Evolutionary conservation across 2,888 invertebrate species (phyloP).

Genomic region (Chymomyza procnemis): DNA sequence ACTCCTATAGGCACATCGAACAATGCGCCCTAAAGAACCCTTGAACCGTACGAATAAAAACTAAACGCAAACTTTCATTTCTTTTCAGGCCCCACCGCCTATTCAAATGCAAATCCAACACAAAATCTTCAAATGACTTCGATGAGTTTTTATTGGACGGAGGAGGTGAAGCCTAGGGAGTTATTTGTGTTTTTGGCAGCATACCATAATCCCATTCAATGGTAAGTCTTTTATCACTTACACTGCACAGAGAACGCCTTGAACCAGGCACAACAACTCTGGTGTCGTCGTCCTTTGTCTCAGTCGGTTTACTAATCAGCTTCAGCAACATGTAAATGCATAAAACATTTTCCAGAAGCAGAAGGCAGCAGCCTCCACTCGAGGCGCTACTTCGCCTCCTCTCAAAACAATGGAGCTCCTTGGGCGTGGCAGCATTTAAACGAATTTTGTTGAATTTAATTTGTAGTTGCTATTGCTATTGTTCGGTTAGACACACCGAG

Average conservation of each 20-base stretch:
- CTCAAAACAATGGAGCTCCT: not conserved
- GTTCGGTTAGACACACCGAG: not conserved
- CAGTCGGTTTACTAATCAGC: not conserved
- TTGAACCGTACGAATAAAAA: conserved; percentile 22
- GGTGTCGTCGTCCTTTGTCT: not conserved
- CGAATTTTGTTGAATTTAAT: conserved; percentile 34
- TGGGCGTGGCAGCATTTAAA: conserved; percentile 40
- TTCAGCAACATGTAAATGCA: conserved; percentile 40
- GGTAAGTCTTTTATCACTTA: conserved; percentile 46
- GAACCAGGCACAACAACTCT: not conserved
- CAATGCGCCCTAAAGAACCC: not conserved
- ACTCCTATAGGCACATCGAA: not conserved
- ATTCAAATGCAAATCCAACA: conserved; percentile 66
- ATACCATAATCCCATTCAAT: not conserved
- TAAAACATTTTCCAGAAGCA: conserved; percentile 22
- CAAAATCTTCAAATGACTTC: conserved; percentile 71
- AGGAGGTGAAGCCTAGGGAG: not conserved
- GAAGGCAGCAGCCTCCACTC: not conserved
- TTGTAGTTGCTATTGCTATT: not conserved
- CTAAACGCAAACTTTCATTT: conserved; percentile 25
- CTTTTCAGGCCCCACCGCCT: conserved; percentile 14
- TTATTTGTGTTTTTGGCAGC: not conserved
- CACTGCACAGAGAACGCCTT: not conserved
- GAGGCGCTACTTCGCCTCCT: no score
- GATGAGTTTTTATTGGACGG: conserved; percentile 52